These are phyloP conservation scores for Malurus leucopterus DNA, from an alignment of 2,797 vertebrate genomes.

Conservation along the genomic window DNA sequence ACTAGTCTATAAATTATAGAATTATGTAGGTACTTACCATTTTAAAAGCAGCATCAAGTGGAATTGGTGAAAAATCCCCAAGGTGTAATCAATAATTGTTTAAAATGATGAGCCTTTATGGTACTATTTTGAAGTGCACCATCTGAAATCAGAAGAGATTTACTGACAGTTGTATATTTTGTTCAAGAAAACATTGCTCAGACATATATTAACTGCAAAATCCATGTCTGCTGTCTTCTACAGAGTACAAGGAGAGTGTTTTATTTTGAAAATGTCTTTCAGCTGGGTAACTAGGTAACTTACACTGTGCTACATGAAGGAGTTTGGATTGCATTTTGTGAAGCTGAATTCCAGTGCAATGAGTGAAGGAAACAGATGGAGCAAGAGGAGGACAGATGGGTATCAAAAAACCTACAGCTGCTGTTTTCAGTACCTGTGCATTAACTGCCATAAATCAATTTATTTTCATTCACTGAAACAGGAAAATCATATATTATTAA, in stretches of 20 bases:
- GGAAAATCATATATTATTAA: not conserved
- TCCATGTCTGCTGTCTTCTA: conserved; percentile 60
- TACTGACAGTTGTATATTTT: conserved; percentile 35
- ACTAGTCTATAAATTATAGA: not conserved
- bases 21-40: conserved; percentile 63
- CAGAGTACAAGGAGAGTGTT: conserved; percentile 59
- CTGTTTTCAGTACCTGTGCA: not conserved
- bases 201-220: conserved; percentile 56
- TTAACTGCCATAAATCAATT: conserved; percentile 35
- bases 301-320: conserved; percentile 52
- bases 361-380: conserved; percentile 73
- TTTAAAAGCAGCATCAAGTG: conserved; percentile 23
- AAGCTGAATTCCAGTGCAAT: conserved; percentile 49
- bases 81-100: conserved; percentile 34
- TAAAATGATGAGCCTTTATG: conserved; percentile 37
- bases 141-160: conserved; percentile 58
- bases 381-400: conserved; percentile 31
- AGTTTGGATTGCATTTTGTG: conserved; percentile 62
- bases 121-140: conserved; percentile 18
- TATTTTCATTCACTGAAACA: conserved; percentile 23
- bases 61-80: conserved; percentile 19
- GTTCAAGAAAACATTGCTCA: conserved; percentile 22
- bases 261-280: conserved; percentile 61
- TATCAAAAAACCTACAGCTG: conserved; percentile 24
- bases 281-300: conserved; percentile 44